Base-by-base conservation (phyloP, 2,797 vertebrate species). In the Pempheris klunzingeri region DNA sequence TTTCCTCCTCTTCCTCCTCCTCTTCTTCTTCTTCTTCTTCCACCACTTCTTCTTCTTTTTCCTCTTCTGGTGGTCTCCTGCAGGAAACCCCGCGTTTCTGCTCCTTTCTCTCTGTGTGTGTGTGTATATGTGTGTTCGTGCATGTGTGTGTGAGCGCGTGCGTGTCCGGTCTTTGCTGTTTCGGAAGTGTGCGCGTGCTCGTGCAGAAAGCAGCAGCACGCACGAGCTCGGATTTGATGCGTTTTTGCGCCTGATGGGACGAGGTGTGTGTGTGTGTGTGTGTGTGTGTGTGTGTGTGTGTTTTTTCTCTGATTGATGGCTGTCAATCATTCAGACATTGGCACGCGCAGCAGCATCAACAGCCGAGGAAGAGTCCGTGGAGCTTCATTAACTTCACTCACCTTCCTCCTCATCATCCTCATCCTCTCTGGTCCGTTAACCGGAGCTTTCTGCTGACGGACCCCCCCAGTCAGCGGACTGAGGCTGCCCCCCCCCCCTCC, bases 351-450 rank as follows among this genome's bases (percentile, higher is more conserved):
- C 63, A 44, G 18, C 41, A 13, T 11, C 61, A 67, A 43, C 39
- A 26, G 50, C 36, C 2, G 6, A 6, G 8, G 64, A 30, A 6
- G 14, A 32, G 47, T 15, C 1, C 15, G 38, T 6, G 28, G 14
- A 28, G 72, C 57, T 13, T 61, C 64, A 68, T 44, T 68, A 75
- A 54, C 55, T 69, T n/a, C n/a, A n/a, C n/a, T n/a, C n/a, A n/a
- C n/a, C n/a, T n/a, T n/a, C n/a, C n/a, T n/a, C n/a, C n/a, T n/a
- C n/a, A n/a, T n/a, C n/a, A n/a, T n/a, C 30, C 4, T 3, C 30
- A 32, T 32, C 30, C 30, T 32, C 30, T 32, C 30, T 32, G 30
- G 4, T 32, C n/a, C n/a, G n/a, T n/a, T n/a, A n/a, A n/a, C n/a
- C n/a, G n/a, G n/a, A n/a, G n/a, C n/a, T n/a, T n/a, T n/a, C n/a